A percentile compares a stretch with the other conserved stretches of the same genome.
phyloP scores from a whole-genome alignment of 2,888 invertebrate genomes.

The Thymelicus acteon region DNA sequence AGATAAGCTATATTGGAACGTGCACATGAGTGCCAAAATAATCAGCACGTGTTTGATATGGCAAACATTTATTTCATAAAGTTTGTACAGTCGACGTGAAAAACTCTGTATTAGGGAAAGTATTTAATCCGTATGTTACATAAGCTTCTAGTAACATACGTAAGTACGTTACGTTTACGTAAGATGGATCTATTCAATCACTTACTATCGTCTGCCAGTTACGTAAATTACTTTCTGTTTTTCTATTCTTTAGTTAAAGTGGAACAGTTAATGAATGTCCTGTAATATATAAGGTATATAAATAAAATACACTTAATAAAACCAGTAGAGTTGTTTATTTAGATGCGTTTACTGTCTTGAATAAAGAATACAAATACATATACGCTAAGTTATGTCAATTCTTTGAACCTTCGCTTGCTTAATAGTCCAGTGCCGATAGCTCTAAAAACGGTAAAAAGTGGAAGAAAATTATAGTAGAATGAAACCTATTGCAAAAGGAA shows the following conservation, averaged over 20 bases:
- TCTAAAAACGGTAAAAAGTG: too few species aligned
- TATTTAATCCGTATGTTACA: slow-evolving; percentile 59
- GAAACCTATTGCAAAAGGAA: too few species aligned
- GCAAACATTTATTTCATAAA: background rate
- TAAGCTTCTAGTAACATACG: slow-evolving; percentile 66
- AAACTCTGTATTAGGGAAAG: slow-evolving; percentile 18
- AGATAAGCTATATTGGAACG: background rate
- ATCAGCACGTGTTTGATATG: background rate
- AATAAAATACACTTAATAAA: background rate
- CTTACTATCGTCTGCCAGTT: slow-evolving; percentile 68
- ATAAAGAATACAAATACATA: too few species aligned
- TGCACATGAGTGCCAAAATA: background rate
- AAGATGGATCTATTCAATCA: slow-evolving; percentile 79
- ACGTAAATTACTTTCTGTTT: slow-evolving; percentile 61
- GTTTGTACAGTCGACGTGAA: background rate
- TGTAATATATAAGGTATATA: slow-evolving; percentile 12
- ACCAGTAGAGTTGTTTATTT: background rate
- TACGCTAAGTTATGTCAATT: too few species aligned
- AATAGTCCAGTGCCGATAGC: too few species aligned
- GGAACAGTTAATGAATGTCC: slow-evolving; percentile 39
- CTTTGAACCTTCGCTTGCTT: too few species aligned
- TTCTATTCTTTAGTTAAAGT: slow-evolving; percentile 53
- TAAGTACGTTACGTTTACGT: slow-evolving; percentile 75
- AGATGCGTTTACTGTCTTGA: too few species aligned
- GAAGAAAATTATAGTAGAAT: too few species aligned